phyloP scores from a whole-genome alignment of 2,888 invertebrate genomes.

The Ophion slaviceki region DNA sequence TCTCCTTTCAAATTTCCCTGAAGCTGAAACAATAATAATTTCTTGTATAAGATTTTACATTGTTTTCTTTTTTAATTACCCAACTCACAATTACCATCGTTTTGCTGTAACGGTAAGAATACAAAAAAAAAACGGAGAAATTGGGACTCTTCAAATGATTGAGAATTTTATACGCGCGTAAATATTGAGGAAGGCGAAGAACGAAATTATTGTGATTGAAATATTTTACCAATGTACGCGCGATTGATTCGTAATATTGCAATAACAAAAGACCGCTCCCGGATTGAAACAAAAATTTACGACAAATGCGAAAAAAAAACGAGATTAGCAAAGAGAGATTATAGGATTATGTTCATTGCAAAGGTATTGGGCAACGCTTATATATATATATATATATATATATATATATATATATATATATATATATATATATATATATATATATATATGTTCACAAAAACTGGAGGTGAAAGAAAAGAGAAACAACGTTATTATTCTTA shows the following conservation, averaged over 20 bases:
- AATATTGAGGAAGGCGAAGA: constrained; percentile 14
- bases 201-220: constrained; percentile 2
- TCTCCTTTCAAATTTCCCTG: background rate
- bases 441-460: constrained; percentile 20
- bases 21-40: background rate
- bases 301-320: constrained; percentile 17
- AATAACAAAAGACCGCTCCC: constrained; percentile 61
- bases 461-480: constrained; percentile 35
- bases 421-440: constrained; percentile 25
- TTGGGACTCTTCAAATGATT: constrained; percentile 22
- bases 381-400: constrained; percentile 28
- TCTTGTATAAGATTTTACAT: background rate
- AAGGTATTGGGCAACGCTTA: constrained; percentile 36
- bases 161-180: constrained; percentile 33
- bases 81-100: constrained; percentile 5
- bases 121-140: constrained; percentile 15
- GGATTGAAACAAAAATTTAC: constrained; percentile 39
- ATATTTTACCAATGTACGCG: constrained; percentile 8
- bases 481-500: constrained; percentile 50
- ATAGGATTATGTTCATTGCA: constrained; percentile 44
- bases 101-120: constrained; percentile 11
- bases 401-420: background rate
- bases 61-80: background rate
- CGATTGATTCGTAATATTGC: constrained; percentile 54
- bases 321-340: constrained; percentile 16